Percentiles rank a stretch among this genome's conserved stretches.
These are phyloP conservation scores for Dendroctonus valens DNA, from an alignment of 1,140 invertebrate species.

Conservation along the genomic window DNA sequence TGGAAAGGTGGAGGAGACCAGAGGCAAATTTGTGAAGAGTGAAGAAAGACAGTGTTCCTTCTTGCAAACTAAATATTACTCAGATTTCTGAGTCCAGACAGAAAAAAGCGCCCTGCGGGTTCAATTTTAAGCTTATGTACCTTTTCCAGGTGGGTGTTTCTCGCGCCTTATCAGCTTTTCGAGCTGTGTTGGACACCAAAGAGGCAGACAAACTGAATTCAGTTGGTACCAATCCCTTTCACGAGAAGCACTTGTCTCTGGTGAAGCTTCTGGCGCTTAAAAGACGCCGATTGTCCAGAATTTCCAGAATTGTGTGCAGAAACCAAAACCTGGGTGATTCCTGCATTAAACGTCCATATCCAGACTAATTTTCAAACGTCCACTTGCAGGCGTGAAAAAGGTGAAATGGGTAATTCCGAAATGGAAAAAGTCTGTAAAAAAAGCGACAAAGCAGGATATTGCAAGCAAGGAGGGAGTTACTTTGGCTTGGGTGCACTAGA, in stretches of 20 bases:
- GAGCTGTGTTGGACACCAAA: conserved; percentile 51
- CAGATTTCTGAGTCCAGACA: too few relatives aligned
- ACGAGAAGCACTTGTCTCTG: conserved; percentile 45
- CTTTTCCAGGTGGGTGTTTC: conserved; percentile 59
- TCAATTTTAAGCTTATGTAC: not conserved
- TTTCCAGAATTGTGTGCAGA: conserved; percentile 41
- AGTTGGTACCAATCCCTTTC: conserved; percentile 61
- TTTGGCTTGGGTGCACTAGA: too few relatives aligned
- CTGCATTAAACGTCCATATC: not conserved
- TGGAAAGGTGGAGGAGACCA: too few relatives aligned
- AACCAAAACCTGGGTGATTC: conserved; percentile 45
- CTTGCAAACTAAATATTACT: not conserved
- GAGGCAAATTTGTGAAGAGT: too few relatives aligned
- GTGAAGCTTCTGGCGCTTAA: conserved; percentile 40
- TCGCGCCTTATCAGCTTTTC: conserved; percentile 60
- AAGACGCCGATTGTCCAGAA: conserved; percentile 42
- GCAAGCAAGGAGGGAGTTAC: too few relatives aligned
- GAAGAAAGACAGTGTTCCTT: not conserved
- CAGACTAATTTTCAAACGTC: too few relatives aligned
- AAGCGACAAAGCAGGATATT: too few relatives aligned
- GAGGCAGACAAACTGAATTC: conserved; percentile 49
- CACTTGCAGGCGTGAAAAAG: too few relatives aligned
- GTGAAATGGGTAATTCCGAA: too few relatives aligned
- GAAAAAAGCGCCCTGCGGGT: too few relatives aligned
- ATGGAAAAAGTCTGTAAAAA: too few relatives aligned